Percentiles rank a stretch among this genome's conserved stretches.
These are phyloP conservation scores for Sepioteuthis lessoniana DNA, from an alignment of 2,888 invertebrate species.

Conservation along the genomic window DNA sequence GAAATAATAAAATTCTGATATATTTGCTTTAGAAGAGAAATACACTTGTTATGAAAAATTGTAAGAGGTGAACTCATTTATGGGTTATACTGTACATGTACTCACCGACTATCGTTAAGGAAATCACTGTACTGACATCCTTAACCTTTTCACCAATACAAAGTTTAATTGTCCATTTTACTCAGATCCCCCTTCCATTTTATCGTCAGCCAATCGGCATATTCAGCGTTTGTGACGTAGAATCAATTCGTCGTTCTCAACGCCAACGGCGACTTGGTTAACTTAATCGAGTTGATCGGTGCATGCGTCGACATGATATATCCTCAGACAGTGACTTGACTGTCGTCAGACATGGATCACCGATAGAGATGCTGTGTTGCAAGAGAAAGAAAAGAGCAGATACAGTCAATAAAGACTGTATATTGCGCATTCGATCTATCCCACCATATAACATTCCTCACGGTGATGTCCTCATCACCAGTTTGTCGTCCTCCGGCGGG, in stretches of 20 bases:
- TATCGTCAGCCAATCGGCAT: background rate
- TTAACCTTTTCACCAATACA: background rate
- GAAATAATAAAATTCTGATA: no score
- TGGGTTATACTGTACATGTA: background rate
- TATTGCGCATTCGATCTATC: background rate
- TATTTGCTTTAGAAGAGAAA: no score
- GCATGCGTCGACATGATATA: conserved; percentile 33
- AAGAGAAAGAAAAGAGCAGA: background rate
- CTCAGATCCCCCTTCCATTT: background rate
- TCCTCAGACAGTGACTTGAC: background rate
- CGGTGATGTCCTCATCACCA: background rate
- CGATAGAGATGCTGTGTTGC: background rate
- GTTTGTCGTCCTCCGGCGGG: background rate
- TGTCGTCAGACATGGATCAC: background rate
- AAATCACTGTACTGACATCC: background rate
- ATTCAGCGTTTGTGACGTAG: background rate
- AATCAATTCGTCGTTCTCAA: background rate
- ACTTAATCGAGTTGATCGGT: background rate
- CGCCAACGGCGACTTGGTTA: background rate
- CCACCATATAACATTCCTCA: background rate
- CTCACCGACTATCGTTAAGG: background rate
- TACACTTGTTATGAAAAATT: no score
- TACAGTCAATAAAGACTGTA: background rate
- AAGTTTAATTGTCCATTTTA: background rate
- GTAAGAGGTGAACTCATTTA: no score